Base-by-base conservation (phyloP, 37 sponge, comb jelly and placozoan species). In the Bolinopsis microptera region DNA sequence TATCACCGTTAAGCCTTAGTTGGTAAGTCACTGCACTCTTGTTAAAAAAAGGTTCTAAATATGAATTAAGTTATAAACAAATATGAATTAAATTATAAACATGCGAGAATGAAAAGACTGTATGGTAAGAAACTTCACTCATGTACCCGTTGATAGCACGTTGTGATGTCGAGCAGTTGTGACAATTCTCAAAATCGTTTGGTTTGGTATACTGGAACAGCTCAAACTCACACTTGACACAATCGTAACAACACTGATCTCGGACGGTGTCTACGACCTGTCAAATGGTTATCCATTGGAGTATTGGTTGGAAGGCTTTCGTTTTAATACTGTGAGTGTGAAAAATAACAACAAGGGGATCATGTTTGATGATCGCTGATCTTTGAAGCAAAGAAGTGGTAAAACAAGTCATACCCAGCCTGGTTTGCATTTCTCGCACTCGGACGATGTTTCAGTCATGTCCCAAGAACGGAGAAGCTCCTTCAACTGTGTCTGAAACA, bases 201-300 rank as follows among this genome's bases (percentile, higher is more conserved):
- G 35, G 3, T 40, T 41, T 41, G 24, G 90, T 86, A 48, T 86
- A 86, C 90, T 86, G 90, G 9, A 38, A 86, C 18, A 41, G 24
- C 75, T 72, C 75, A 18, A 77, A 32, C 25, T 39, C 30, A 38
- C 90, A 86, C 61, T 41, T 34, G 1, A 28, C 16, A 86, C 90
- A 86, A 40, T 39, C 41, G 90, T 86, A 24, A 86, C 90, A 86
- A n/a, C 90, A 86, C 61, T 86, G 40, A 35, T 28, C 75, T 28
- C 18, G 27, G 5, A 30, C 3, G 5, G 75, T 72, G 18, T 72
- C 75, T 24, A 30, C 31, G 13, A 72, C 75, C 75, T 72, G 75
- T 21, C 5, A 28, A 3, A 67, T n/a, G n/a, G n/a, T n/a, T n/a
- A n/a, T n/a, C n/a, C n/a, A n/a, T n/a, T n/a, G n/a, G n/a, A n/a